phyloP scores from a whole-genome alignment of 2,888 invertebrate genomes.

The Cheilosia urbana region DNA sequence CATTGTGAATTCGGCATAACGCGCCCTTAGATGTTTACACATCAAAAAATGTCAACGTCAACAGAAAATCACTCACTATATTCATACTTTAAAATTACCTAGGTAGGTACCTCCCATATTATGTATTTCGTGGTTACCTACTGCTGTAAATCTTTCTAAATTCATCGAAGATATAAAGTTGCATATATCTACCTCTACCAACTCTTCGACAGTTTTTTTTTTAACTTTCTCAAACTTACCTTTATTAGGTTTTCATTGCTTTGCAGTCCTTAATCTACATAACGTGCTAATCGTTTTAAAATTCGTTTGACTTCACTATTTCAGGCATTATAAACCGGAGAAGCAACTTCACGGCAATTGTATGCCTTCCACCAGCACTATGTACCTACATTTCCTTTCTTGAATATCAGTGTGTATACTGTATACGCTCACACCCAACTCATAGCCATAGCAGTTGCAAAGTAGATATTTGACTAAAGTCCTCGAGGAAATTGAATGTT shows the following conservation, averaged over 20 bases:
- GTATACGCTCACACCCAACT: too few relatives aligned
- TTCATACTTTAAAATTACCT: not conserved
- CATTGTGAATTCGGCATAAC: too few relatives aligned
- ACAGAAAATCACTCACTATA: not conserved
- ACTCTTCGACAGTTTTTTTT: too few relatives aligned
- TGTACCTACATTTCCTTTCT: too few relatives aligned
- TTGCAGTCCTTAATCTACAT: conserved; percentile 10
- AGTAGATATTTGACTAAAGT: conserved; percentile 36
- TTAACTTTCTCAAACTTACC: not conserved
- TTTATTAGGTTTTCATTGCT: not conserved
- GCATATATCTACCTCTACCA: too few relatives aligned
- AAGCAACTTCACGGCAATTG: conserved; percentile 7
- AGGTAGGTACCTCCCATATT: too few relatives aligned
- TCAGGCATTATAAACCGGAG: conserved; percentile 20
- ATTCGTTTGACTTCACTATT: conserved; percentile 41
- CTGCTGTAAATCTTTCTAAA: too few relatives aligned
- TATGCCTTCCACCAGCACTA: not conserved
- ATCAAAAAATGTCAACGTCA: too few relatives aligned
- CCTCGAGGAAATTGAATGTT: conserved; percentile 46
- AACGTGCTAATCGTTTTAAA: conserved; percentile 49
- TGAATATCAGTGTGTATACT: too few relatives aligned
- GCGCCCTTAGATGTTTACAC: too few relatives aligned
- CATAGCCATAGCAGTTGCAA: not conserved
- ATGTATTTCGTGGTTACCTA: too few relatives aligned
- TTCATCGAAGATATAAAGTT: too few relatives aligned